Conservation (phyloP, 1,140 invertebrate genomes). For the Pseudomyrmex cubaensis region DNA sequence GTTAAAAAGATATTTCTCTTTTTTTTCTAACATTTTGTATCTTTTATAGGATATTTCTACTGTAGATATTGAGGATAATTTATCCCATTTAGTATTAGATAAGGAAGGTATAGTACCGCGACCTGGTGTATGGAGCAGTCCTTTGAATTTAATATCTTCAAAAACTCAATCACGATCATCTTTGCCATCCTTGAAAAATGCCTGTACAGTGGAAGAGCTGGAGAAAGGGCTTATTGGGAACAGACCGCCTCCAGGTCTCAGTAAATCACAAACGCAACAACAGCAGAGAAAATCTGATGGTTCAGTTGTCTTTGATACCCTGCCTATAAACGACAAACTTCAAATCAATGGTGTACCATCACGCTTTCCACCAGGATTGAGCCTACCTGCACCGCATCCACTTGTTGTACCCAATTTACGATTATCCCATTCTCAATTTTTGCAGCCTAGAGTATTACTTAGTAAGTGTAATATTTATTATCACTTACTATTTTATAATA, state of each 20-base stretch:
- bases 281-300: constrained; percentile 73
- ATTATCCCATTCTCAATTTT: constrained; percentile 81
- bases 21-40: constrained; percentile 44
- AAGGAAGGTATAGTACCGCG: constrained; percentile 84
- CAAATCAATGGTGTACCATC: constrained; percentile 78
- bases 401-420: constrained; percentile 78
- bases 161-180: constrained; percentile 71
- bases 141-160: constrained; percentile 75
- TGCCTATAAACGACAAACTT: constrained; percentile 73
- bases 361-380: constrained; percentile 82
- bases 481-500: constrained; percentile 9
- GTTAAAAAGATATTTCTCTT: no score
- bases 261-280: constrained; percentile 81
- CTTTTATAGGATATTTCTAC: constrained; percentile 81
- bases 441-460: constrained; percentile 78
- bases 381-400: constrained; percentile 73
- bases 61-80: constrained; percentile 83
- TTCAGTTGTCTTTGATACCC: constrained; percentile 75
- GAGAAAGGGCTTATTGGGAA: constrained; percentile 85
- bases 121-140: constrained; percentile 85
- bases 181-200: constrained; percentile 80
- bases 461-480: constrained; percentile 72
- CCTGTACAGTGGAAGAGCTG: constrained; percentile 86
- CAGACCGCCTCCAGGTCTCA: constrained; percentile 79
- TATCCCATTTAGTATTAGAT: constrained; percentile 87